Base-by-base conservation (phyloP, 2,888 invertebrate species). In the Pristionchus exspectatus region DNA sequence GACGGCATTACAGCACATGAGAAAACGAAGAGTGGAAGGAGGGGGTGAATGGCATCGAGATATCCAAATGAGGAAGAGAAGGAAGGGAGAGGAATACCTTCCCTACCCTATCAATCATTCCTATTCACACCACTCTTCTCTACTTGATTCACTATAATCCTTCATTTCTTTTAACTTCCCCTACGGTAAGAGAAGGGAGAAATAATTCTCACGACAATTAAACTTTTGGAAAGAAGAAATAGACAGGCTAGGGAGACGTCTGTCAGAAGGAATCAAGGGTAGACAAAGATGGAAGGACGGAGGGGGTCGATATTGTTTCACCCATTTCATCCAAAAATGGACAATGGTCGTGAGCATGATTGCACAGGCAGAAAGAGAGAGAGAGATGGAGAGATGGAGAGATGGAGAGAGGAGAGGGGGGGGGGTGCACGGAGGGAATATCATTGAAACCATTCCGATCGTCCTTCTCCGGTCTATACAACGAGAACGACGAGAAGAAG, bases 1-100 rank as follows among this genome's bases (percentile, higher is more conserved):
- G 63, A 63, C 63, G 63, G 63, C 63, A 63, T 63, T 63, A 63
- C 63, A 63, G 63, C 63, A 63, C 63, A 63, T 63, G 63, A 63
- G 63, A 63, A 63, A 50, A 63, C 63, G 63, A 63, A n/a, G 63
- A n/a, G 63, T 18, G 24, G 63, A 63, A 63, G 44, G 63, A 63
- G 63, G 63, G 24, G 24, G 18, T 18, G 63, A 63, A 63, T 63
- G 63, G 63, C 9, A 63, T 63, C 63, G 2, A 2, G 63, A 63
- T 63, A 63, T 63, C 63, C 63, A 63, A 63, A 63, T 63, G 63
- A 63, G 63, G 63, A n/a, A n/a, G 24, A 63, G 18, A 63, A 18
- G 21, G 24, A 18, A 59, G 59, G 7, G 59, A 7, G 59, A 59
- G 59, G 21, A 50, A 12, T 50, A 50, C 44, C 44, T 10, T 50